Evolutionary conservation across 2,888 invertebrate genomes (phyloP).

Genomic region (Chorisops tibialis): DNA sequence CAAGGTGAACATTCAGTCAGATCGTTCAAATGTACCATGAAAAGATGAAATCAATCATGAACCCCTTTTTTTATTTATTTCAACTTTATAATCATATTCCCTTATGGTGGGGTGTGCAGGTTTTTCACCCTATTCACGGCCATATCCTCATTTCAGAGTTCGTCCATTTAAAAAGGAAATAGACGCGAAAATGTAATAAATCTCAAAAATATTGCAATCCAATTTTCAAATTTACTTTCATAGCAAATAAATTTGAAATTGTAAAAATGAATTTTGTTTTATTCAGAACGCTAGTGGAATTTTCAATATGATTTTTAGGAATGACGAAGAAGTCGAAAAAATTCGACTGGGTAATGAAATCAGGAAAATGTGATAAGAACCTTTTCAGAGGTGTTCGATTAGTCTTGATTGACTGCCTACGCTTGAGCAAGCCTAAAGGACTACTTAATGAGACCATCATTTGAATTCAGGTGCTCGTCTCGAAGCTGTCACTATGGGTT

Average conservation of each 20-base stretch:
- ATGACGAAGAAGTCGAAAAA: too few species aligned
- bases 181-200: conserved; percentile 13
- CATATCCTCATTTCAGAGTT: neutral
- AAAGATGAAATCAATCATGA: conserved; percentile 10
- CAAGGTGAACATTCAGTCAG: neutral
- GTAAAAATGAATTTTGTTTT: too few species aligned
- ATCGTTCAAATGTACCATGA: conserved; percentile 9
- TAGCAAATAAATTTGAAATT: too few species aligned
- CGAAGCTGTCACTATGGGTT: neutral
- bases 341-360: too few species aligned
- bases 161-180: conserved; percentile 13
- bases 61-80: neutral
- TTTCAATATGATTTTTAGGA: too few species aligned
- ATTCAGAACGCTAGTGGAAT: too few species aligned
- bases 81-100: conserved; percentile 6
- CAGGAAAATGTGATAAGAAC: too few species aligned
- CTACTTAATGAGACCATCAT: conserved; percentile 8
- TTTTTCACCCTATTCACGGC: too few species aligned
- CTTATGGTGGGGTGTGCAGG: neutral
- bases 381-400: too few species aligned
- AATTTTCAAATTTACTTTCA: too few species aligned
- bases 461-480: conserved; percentile 3
- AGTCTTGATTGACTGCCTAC: neutral
- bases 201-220: neutral
- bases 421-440: neutral